These are phyloP conservation scores for Halictus ligatus DNA, from an alignment of 2,888 invertebrate species.

Conservation along the genomic window DNA sequence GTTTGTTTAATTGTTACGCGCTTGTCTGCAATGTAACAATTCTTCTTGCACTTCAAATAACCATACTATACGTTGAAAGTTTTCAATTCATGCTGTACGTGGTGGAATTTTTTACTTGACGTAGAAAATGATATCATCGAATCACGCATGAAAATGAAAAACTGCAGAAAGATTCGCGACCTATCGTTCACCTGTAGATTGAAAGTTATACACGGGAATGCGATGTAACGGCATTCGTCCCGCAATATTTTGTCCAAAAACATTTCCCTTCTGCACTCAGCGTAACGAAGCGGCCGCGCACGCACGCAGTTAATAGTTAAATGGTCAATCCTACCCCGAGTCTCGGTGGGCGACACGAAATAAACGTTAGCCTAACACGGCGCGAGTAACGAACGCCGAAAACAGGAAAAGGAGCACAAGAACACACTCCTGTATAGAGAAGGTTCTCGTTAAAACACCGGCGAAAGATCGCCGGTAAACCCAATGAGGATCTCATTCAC, in stretches of 20 bases:
- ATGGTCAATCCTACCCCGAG: not conserved
- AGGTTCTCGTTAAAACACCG: conserved; percentile 28
- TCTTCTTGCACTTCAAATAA: no score
- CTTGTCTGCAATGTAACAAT: no score
- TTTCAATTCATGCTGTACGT: no score
- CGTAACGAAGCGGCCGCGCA: not conserved
- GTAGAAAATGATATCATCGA: not conserved
- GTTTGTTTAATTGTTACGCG: not conserved
- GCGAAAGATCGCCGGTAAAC: conserved; percentile 30
- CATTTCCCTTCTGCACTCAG: not conserved
- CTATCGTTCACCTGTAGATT: not conserved
- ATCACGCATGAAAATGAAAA: not conserved
- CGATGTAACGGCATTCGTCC: not conserved
- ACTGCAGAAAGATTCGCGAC: not conserved
- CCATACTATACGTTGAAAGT: no score
- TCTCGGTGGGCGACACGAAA: not conserved
- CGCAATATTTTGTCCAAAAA: not conserved
- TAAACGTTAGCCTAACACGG: not conserved
- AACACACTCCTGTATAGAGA: not conserved
- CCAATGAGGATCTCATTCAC: conserved; percentile 55
- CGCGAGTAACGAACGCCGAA: conserved; percentile 29
- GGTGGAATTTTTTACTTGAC: not conserved
- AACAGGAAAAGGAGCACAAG: conserved; percentile 15
- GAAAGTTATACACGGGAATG: not conserved
- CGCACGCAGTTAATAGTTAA: not conserved